phyloP scores from a whole-genome alignment of 2,888 invertebrate species.

The Eudasyphora cyanicolor region DNA sequence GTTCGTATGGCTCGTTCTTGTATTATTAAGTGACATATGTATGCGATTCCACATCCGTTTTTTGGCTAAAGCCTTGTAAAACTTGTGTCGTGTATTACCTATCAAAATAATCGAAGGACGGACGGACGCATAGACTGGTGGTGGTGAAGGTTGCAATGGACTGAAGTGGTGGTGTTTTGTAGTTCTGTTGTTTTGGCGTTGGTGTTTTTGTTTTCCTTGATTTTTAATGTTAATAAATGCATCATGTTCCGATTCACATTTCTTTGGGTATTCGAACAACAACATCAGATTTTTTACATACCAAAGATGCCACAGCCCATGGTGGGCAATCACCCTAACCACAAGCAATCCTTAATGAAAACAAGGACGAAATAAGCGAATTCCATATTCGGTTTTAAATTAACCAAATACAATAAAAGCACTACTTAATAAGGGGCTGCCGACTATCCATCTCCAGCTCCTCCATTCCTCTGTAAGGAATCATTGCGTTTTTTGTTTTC shows the following conservation, averaged over 20 bases:
- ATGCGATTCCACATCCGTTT: conserved; percentile 44
- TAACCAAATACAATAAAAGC: conserved; percentile 63
- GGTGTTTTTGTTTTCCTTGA: conserved; percentile 14
- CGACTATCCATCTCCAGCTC: conserved; percentile 30
- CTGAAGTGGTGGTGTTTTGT: conserved; percentile 21
- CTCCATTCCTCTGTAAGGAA: not conserved
- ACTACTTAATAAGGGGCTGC: conserved; percentile 54
- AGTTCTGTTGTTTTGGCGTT: conserved; percentile 15
- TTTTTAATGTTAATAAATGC: conserved; percentile 72
- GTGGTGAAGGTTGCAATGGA: not conserved
- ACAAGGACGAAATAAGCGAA: conserved; percentile 28
- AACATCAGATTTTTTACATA: conserved; percentile 33
- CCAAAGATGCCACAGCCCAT: not conserved
- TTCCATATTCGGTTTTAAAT: conserved; percentile 57
- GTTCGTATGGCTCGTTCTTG: too few species aligned
- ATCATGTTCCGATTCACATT: conserved; percentile 74
- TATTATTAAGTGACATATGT: conserved; percentile 76
- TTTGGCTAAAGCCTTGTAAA: too few species aligned
- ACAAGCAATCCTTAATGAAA: not conserved
- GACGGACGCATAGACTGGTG: not conserved
- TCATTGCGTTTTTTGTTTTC: conserved; percentile 40
- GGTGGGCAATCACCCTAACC: not conserved
- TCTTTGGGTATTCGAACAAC: conserved; percentile 49
- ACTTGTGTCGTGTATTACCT: conserved; percentile 34
- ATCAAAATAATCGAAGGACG: conserved; percentile 35